These are phyloP conservation scores for Myopa tessellatipennis DNA, from an alignment of 2,888 invertebrate species.

Conservation along the genomic window DNA sequence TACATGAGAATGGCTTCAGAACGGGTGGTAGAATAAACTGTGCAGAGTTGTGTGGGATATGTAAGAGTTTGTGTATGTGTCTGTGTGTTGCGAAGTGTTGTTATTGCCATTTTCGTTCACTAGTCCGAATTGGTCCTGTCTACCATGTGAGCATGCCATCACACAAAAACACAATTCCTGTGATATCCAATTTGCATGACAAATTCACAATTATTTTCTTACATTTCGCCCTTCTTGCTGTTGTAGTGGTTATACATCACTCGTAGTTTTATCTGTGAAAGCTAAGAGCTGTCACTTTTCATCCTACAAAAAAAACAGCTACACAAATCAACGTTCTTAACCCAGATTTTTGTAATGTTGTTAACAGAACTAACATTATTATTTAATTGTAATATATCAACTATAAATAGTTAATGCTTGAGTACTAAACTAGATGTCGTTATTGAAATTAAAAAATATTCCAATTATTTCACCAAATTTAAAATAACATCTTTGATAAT, in stretches of 20 bases:
- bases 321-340: not conserved
- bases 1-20: not conserved
- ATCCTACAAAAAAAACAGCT: not conserved
- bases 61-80: not conserved
- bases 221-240: not conserved
- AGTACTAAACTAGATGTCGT: no score
- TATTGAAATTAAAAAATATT: no score
- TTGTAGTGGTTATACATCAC: not conserved
- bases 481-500: no score
- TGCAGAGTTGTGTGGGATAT: not conserved
- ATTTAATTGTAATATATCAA: no score
- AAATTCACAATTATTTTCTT: conserved; percentile 28
- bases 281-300: not conserved
- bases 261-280: not conserved
- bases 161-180: conserved; percentile 20
- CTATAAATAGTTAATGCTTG: no score
- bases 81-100: conserved; percentile 14
- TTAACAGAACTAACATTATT: no score
- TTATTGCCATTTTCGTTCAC: conserved; percentile 30
- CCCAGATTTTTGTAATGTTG: not conserved
- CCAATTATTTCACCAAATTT: no score
- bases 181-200: conserved; percentile 44
- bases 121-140: conserved; percentile 30
- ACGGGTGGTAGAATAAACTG: not conserved
- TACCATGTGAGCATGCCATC: not conserved